Evolutionary conservation across 2,888 invertebrate genomes (phyloP).

Genomic region (Leucoma salicis): DNA sequence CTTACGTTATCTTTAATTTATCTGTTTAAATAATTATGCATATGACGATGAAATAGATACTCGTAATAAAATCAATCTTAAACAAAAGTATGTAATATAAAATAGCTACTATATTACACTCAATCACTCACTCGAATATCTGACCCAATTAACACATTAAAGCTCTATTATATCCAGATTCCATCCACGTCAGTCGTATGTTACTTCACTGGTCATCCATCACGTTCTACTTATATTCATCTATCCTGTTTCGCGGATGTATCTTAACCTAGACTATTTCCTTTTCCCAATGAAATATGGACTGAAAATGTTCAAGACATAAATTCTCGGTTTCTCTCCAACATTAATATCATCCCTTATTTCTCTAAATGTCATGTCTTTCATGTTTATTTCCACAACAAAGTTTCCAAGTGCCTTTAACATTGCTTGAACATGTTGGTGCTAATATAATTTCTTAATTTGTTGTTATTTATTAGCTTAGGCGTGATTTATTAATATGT

Average conservation of each 20-base stretch:
- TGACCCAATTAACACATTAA: background rate
- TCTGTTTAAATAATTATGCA: too few species aligned
- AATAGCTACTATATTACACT: background rate
- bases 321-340: background rate
- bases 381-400: background rate
- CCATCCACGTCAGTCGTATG: constrained; percentile 11
- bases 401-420: background rate
- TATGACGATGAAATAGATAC: too few species aligned
- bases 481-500: too few species aligned
- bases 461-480: too few species aligned
- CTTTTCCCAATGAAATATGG: constrained; percentile 10
- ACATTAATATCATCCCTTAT: background rate
- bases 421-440: too few species aligned
- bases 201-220: constrained; percentile 19
- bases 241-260: constrained; percentile 23
- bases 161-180: constrained; percentile 3
- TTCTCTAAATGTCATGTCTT: background rate
- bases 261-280: constrained; percentile 23
- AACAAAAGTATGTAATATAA: background rate
- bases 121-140: background rate
- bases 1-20: too few species aligned
- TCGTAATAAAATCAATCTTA: too few species aligned
- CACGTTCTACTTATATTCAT: constrained; percentile 23
- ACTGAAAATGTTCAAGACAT: constrained; percentile 10
- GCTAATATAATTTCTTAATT: too few species aligned